phyloP scores from a whole-genome alignment of 1,140 invertebrate genomes.

The Calliopsis andreniformis region DNA sequence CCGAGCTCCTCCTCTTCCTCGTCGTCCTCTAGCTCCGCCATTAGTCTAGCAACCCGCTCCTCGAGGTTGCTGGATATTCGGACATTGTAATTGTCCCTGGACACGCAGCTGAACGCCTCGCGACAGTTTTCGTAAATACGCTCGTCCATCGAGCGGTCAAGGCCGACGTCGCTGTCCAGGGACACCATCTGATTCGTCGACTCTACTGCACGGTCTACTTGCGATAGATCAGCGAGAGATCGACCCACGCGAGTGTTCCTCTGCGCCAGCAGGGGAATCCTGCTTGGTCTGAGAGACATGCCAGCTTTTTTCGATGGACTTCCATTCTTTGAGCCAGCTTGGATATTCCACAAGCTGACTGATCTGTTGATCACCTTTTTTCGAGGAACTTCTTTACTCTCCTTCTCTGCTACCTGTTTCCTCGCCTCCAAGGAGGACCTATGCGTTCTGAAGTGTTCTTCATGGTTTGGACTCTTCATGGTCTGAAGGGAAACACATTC shows the following conservation, averaged over 20 bases:
- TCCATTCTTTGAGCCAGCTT: constrained; percentile 42
- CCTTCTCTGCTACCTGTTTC: not conserved
- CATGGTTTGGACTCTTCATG: not conserved
- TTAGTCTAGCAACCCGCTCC: constrained; percentile 71
- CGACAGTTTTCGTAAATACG: constrained; percentile 77
- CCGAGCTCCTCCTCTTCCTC: constrained; percentile 53
- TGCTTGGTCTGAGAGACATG: constrained; percentile 71
- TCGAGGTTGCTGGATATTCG: constrained; percentile 65
- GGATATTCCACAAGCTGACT: constrained; percentile 76
- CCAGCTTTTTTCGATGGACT: constrained; percentile 12
- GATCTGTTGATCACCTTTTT: constrained; percentile 67
- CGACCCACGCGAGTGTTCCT: constrained; percentile 66
- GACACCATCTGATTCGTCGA: constrained; percentile 16
- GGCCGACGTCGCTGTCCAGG: constrained; percentile 63
- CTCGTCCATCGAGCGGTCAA: constrained; percentile 71
- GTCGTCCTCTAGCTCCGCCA: constrained; percentile 75
- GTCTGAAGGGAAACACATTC: constrained; percentile 65
- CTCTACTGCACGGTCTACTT: constrained; percentile 74
- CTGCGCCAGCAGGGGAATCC: constrained; percentile 75
- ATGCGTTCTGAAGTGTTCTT: not conserved
- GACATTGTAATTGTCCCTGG: not conserved
- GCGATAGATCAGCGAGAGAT: constrained; percentile 78
- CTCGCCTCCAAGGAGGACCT: not conserved
- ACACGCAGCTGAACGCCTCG: constrained; percentile 45
- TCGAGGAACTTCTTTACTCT: constrained; percentile 15